These are phyloP conservation scores for Catharus minimus DNA, from an alignment of 2,113 vertebrate genomes.

Conservation along the genomic window DNA sequence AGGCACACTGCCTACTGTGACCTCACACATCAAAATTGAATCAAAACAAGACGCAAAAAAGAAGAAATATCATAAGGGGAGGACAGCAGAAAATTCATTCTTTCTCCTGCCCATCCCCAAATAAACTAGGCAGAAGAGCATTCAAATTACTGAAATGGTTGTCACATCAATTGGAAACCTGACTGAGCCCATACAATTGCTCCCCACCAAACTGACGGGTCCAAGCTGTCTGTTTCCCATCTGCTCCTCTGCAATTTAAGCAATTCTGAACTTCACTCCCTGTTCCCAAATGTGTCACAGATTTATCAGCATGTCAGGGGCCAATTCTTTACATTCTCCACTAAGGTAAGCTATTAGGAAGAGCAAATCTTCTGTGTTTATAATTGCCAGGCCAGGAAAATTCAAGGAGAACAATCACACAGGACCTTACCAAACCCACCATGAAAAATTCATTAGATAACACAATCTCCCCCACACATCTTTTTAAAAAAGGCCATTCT, in stretches of 20 bases:
- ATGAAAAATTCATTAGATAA: conserved; percentile 47
- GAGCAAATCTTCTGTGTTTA: conserved; percentile 52
- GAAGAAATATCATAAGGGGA: background rate
- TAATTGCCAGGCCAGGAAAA: conserved; percentile 28
- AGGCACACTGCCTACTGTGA: background rate
- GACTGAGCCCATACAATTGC: conserved; percentile 49
- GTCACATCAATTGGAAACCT: conserved; percentile 62
- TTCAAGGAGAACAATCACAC: conserved; percentile 55
- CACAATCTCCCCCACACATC: background rate
- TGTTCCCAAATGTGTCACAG: conserved; percentile 19
- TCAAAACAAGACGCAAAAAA: conserved; percentile 8
- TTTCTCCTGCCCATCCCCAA: conserved; percentile 24
- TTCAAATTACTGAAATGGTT: conserved; percentile 68
- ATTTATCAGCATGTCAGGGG: conserved; percentile 58
- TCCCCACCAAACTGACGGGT: conserved; percentile 44
- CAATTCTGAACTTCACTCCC: conserved; percentile 70
- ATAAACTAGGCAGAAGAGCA: conserved; percentile 50
- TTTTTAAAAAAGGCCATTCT: background rate
- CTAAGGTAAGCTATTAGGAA: conserved; percentile 55
- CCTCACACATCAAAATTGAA: background rate
- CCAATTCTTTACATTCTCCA: conserved; percentile 54
- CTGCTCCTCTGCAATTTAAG: conserved; percentile 71
- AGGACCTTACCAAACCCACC: conserved; percentile 18
- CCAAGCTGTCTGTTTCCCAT: conserved; percentile 62
- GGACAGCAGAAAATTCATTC: conserved; percentile 14